Conservation (phyloP, 2,888 invertebrate species). For the Prosapia bicincta region DNA sequence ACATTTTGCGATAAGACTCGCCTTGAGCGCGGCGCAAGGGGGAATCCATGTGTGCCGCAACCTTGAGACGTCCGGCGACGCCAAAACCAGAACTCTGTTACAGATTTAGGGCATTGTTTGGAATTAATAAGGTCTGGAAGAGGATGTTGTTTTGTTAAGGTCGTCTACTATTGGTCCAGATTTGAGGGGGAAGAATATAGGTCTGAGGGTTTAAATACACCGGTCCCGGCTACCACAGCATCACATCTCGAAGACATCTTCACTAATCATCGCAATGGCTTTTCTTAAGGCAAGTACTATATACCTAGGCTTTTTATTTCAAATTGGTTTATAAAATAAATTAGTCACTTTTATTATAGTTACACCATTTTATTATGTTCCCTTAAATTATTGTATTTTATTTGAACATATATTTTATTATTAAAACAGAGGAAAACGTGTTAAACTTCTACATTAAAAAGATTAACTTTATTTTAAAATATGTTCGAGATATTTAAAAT, state of each 20-base stretch:
- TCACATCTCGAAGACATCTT: background rate
- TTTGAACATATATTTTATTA: no score
- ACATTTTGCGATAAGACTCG: background rate
- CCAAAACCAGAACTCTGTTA: background rate
- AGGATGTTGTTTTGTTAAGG: background rate
- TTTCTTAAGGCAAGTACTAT: background rate
- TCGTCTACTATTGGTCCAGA: background rate
- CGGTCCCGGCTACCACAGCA: background rate
- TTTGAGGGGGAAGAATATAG: background rate
- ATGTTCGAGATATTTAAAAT: no score
- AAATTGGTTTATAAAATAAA: no score
- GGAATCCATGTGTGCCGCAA: background rate
- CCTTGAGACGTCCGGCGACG: background rate
- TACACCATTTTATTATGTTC: no score
- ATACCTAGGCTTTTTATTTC: no score
- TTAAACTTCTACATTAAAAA: no score
- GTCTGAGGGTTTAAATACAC: background rate
- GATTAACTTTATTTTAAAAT: no score
- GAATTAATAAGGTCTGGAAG: background rate
- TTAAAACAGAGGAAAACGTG: no score
- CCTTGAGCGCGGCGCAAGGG: background rate
- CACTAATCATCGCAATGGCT: background rate
- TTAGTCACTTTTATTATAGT: no score
- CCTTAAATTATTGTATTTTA: no score
- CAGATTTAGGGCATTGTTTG: background rate